Conservation (phyloP, 2,888 invertebrate genomes). For the Epirrhoe alternata region DNA sequence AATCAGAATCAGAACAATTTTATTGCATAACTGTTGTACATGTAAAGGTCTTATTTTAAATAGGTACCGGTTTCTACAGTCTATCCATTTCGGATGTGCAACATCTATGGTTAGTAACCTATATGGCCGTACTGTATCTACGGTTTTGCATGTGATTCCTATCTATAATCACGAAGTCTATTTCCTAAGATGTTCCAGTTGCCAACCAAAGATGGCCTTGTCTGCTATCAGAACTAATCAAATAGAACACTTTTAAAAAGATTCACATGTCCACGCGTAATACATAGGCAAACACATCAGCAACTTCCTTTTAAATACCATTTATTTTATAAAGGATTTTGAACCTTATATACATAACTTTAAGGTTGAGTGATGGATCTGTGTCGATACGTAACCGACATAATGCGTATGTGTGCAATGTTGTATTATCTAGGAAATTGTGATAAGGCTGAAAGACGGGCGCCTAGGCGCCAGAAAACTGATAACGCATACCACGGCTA, state of each 20-base stretch:
- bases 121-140: too few species aligned
- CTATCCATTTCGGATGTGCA: too few species aligned
- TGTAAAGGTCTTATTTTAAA: too few species aligned
- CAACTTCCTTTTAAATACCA: slow-evolving; percentile 35
- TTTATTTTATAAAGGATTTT: slow-evolving; percentile 14
- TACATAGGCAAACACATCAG: slow-evolving; percentile 28
- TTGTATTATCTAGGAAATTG: slow-evolving; percentile 58
- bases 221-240: slow-evolving; percentile 15
- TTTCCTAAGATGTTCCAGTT: slow-evolving; percentile 3
- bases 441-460: slow-evolving; percentile 55
- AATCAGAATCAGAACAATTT: too few species aligned
- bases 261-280: slow-evolving; percentile 33
- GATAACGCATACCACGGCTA: slow-evolving; percentile 49
- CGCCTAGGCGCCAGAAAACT: slow-evolving; percentile 53
- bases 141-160: too few species aligned
- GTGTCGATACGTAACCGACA: slow-evolving; percentile 46
- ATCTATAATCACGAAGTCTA: neutral
- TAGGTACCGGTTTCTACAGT: too few species aligned
- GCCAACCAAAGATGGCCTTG: slow-evolving; percentile 18
- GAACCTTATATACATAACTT: slow-evolving; percentile 11
- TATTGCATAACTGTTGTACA: too few species aligned
- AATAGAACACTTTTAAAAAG: slow-evolving; percentile 18
- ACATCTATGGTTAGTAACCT: too few species aligned
- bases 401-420: slow-evolving; percentile 38
- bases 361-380: slow-evolving; percentile 8